A percentile compares a stretch with the other conserved stretches of the same genome.
Conservation (phyloP, 2,113 vertebrate species). For the Crotalus horridus region DNA sequence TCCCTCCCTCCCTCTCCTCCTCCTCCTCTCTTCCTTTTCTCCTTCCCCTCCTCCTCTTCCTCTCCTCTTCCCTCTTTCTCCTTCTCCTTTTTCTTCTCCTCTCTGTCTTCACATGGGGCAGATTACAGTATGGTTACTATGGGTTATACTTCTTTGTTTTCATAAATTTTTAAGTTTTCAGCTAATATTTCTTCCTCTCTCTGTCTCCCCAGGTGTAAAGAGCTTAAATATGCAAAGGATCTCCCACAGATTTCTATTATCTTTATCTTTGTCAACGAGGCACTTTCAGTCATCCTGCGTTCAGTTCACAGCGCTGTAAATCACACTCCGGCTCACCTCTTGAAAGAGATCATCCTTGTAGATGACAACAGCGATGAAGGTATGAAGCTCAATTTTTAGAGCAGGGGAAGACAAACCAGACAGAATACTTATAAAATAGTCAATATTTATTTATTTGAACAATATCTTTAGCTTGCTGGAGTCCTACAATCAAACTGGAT, state of each 20-base stretch:
- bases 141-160: background rate
- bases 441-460: background rate
- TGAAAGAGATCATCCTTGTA: constrained; percentile 96
- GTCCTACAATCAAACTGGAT: background rate
- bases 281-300: constrained; percentile 92
- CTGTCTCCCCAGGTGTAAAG: constrained; percentile 81
- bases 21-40: too few relatives aligned
- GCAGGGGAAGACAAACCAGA: background rate
- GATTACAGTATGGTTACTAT: background rate
- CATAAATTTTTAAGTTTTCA: background rate
- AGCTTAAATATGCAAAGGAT: constrained; percentile 82
- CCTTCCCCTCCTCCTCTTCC: too few relatives aligned
- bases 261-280: constrained; percentile 98
- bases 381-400: constrained; percentile 43
- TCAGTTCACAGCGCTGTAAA: constrained; percentile 94
- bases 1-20: too few relatives aligned
- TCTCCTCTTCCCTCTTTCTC: too few relatives aligned
- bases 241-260: constrained; percentile 96
- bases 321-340: constrained; percentile 88
- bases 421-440: background rate
- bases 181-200: background rate
- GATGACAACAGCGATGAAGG: constrained; percentile 97
- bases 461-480: background rate
- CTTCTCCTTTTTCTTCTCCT: background rate
- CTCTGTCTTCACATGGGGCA: background rate